Conservation (phyloP, 2,888 invertebrate genomes). For the Lasius fuliginosus region DNA sequence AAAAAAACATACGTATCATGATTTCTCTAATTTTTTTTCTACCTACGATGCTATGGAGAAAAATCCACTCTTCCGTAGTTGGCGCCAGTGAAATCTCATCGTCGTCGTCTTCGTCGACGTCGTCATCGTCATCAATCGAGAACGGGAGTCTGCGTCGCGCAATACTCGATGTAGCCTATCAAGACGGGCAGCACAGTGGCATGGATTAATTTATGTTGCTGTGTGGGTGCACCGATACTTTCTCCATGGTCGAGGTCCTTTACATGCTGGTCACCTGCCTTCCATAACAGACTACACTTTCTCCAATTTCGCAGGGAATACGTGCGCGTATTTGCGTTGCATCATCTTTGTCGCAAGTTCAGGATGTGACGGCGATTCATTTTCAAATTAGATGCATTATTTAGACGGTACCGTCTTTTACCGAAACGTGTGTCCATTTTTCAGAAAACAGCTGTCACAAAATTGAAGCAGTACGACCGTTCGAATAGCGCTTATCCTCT, state of each 20-base stretch:
- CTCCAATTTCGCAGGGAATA: constrained; percentile 68
- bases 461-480: not conserved
- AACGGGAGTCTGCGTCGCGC: constrained; percentile 33
- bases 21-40: constrained; percentile 63
- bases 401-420: not conserved
- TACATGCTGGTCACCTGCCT: constrained; percentile 69
- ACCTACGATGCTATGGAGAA: constrained; percentile 41
- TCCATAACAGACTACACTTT: constrained; percentile 75
- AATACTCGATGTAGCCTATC: constrained; percentile 22
- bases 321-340: constrained; percentile 60
- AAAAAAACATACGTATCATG: constrained; percentile 36
- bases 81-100: constrained; percentile 60
- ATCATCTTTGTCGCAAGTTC: constrained; percentile 51
- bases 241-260: constrained; percentile 72
- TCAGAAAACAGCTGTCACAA: constrained; percentile 4
- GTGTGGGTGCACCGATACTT: constrained; percentile 75
- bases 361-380: not conserved
- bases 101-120: constrained; percentile 41
- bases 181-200: constrained; percentile 28
- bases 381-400: constrained; percentile 13
- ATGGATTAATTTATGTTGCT: constrained; percentile 69
- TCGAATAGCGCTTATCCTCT: not conserved
- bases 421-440: not conserved
- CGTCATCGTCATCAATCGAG: constrained; percentile 37
- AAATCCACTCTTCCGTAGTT: constrained; percentile 56